Base-by-base conservation (phyloP, 2,888 invertebrate genomes). In the Iselma pallidipennis region DNA sequence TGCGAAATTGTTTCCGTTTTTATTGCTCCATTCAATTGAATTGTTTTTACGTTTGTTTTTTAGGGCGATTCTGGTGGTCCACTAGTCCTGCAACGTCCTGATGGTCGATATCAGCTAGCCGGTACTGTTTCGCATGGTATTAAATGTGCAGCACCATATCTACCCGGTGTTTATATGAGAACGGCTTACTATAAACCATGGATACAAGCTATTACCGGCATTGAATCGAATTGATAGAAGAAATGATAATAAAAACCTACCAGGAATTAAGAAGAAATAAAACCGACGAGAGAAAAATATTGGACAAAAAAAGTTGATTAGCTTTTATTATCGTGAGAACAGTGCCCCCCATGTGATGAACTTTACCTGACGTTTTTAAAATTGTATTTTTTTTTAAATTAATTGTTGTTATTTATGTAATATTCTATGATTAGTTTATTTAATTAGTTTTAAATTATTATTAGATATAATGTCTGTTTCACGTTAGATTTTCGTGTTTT, bases 91-190 rank as follows among this genome's bases (percentile, higher is more conserved):
- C 91, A 92, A 75, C 84, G 94, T 54, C 86, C 90, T 0, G 94
- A 94, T 72, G 95, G 95, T 0, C 87, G 90, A 65, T 96, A 94
- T 88, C 90, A 94, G 67, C 83, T 96, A 4, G 93, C 92, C 1
- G 96, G 96, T 5, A 96, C 95, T 0, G 96, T 96, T 0, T 95
- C 95, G 6, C 95, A 96, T 74, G 96, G 96, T n/a, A 95, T 95
- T 72, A 94, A 95, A 77, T 96, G 96, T 75, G 95, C 95, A 0
- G 92, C 94, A 3, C 95, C 95, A 0, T 95, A 93, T 82, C 82
- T 95, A 25, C 95, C 95, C 0, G 96, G 96, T 9, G 95, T 96
- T 33, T 96, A 96, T 81, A 96, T 96, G 95, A 85, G 95, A 71
- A 95, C 95, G 65, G 91, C 94, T 0, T 95, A 85, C 82, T 96